Evolutionary conservation across 2,797 vertebrate species (phyloP).

Genomic region (Urophycis tenuis): DNA sequence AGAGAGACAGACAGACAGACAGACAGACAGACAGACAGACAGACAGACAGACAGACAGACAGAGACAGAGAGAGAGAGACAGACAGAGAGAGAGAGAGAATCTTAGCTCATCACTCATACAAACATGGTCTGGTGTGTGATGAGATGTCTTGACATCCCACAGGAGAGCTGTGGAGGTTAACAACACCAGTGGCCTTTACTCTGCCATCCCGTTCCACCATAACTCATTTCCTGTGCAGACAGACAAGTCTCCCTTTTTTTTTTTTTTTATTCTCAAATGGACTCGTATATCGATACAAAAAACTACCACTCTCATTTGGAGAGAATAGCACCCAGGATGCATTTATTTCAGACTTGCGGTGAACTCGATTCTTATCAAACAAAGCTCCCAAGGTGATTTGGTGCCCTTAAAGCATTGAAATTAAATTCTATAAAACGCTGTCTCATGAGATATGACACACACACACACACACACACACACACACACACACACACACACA

Average conservation of each 20-base stretch:
- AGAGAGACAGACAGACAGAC: background rate
- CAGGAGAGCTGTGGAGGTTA: constrained; percentile 47
- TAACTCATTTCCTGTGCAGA: constrained; percentile 49
- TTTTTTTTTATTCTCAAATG: constrained; percentile 31
- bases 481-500: constrained; percentile 1
- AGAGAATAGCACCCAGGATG: constrained; percentile 5
- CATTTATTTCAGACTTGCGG: constrained; percentile 19
- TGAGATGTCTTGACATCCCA: constrained; percentile 34
- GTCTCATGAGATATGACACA: constrained; percentile 37
- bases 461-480: background rate
- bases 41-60: background rate
- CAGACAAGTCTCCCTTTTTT: constrained; percentile 25
- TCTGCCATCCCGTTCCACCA: constrained; percentile 33
- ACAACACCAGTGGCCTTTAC: constrained; percentile 53
- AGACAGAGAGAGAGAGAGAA: constrained; percentile 18
- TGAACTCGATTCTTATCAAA: constrained; percentile 1
- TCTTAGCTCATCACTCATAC: constrained; percentile 20
- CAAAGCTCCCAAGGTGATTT: background rate
- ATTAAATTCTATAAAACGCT: constrained; percentile 30
- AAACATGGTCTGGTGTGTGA: constrained; percentile 46
- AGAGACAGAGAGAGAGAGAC: constrained; percentile 1
- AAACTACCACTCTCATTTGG: constrained; percentile 29
- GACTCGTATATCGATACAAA: constrained; percentile 39
- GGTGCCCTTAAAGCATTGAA: constrained; percentile 35
- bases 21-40: background rate